phyloP scores from a whole-genome alignment of 2,797 vertebrate genomes.

The Periparus ater region DNA sequence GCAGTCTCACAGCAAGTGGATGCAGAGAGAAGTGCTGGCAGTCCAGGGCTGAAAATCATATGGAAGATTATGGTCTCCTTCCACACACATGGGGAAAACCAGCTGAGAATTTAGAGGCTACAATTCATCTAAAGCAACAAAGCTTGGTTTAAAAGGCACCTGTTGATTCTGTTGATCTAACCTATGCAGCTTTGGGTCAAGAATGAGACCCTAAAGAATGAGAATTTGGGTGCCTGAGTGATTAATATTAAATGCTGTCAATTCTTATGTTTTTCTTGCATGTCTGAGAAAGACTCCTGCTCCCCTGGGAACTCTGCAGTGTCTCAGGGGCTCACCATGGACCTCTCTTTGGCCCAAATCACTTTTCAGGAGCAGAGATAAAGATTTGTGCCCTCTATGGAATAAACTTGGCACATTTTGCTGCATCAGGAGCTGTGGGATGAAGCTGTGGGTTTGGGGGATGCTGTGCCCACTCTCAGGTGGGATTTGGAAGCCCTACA shows the following conservation, averaged over 20 bases:
- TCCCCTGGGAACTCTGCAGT: background rate
- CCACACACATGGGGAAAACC: background rate
- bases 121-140: background rate
- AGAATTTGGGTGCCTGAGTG: background rate
- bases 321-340: background rate
- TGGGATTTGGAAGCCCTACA: background rate
- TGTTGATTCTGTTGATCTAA: background rate
- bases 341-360: background rate
- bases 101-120: background rate
- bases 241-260: background rate
- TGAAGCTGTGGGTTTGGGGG: background rate
- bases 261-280: background rate
- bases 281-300: background rate
- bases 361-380: background rate
- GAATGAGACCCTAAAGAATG: background rate
- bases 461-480: fast-evolving
- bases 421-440: background rate
- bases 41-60: background rate
- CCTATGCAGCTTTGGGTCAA: background rate
- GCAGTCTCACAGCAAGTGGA: background rate
- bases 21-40: background rate
- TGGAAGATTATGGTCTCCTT: background rate
- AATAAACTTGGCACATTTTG: background rate
- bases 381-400: background rate
- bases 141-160: background rate